phyloP scores from a whole-genome alignment of 2,888 invertebrate species.

The Leucophenga montana region DNA sequence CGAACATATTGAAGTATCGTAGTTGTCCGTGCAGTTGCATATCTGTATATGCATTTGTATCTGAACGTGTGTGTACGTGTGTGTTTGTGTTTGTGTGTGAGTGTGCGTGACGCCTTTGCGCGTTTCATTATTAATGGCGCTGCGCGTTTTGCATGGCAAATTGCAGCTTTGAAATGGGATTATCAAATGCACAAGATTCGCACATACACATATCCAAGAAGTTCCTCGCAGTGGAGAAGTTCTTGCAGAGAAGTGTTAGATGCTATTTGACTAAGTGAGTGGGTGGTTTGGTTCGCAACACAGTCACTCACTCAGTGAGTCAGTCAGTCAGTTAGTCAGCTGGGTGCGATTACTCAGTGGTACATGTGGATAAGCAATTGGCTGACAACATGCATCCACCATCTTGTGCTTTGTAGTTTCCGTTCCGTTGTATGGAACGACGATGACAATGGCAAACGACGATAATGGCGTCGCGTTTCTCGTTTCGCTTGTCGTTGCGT shows the following conservation, averaged over 20 bases:
- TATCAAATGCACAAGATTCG: not conserved
- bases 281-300: not conserved
- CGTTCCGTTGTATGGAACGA: no score
- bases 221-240: not conserved
- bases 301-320: no score
- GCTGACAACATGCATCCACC: not conserved
- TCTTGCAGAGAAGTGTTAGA: no score
- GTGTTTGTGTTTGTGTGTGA: not conserved
- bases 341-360: constrained; percentile 4
- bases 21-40: not conserved
- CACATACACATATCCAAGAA: no score
- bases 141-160: constrained; percentile 2
- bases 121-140: not conserved
- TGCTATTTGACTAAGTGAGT: no score
- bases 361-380: constrained; percentile 5
- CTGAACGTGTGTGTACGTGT: not conserved
- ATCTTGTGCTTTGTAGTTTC: no score
- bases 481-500: not conserved
- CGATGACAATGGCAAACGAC: not conserved
- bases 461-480: not conserved
- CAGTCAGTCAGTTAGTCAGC: no score
- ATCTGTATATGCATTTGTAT: not conserved
- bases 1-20: no score
- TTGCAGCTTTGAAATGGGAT: constrained; percentile 4
- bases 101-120: not conserved